A percentile compares a stretch with the other conserved stretches of the same genome.
These are phyloP conservation scores for Drosophila austrosaltans DNA, from an alignment of 2,888 invertebrate species.

Conservation along the genomic window DNA sequence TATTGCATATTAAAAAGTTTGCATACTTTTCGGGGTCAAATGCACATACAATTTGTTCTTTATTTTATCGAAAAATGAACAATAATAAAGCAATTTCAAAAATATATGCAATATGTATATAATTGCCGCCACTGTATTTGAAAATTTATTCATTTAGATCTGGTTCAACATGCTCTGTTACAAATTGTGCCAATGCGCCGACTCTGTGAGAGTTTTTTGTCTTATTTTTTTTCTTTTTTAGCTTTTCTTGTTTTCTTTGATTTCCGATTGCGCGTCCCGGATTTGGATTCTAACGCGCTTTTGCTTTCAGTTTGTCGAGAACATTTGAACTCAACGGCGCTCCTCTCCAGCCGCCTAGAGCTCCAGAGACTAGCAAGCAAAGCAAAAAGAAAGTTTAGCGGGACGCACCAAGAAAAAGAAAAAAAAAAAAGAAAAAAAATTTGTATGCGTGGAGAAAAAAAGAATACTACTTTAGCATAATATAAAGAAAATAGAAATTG, in stretches of 20 bases:
- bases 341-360: constrained; percentile 29
- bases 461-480: constrained; percentile 10
- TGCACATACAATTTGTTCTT: no score
- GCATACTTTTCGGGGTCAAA: constrained; percentile 1
- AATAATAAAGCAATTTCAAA: no score
- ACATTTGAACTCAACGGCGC: constrained; percentile 71
- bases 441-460: constrained; percentile 13
- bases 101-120: not conserved
- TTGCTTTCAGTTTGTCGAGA: constrained; percentile 76
- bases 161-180: constrained; percentile 8
- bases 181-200: constrained; percentile 35
- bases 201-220: constrained; percentile 53
- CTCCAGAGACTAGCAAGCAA: constrained; percentile 35
- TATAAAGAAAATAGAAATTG: constrained; percentile 30
- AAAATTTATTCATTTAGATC: constrained; percentile 5
- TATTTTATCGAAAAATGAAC: no score
- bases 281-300: constrained; percentile 53
- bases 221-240: not conserved
- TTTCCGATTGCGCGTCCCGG: constrained; percentile 58
- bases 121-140: constrained; percentile 5
- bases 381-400: constrained; percentile 21
- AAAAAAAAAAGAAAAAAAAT: not conserved
- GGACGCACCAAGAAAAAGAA: constrained; percentile 5
- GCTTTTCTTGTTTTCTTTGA: constrained; percentile 10
- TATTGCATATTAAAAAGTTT: not conserved